Evolutionary conservation across 2,888 invertebrate species (phyloP).

Genomic region (Pollenia amentaria): DNA sequence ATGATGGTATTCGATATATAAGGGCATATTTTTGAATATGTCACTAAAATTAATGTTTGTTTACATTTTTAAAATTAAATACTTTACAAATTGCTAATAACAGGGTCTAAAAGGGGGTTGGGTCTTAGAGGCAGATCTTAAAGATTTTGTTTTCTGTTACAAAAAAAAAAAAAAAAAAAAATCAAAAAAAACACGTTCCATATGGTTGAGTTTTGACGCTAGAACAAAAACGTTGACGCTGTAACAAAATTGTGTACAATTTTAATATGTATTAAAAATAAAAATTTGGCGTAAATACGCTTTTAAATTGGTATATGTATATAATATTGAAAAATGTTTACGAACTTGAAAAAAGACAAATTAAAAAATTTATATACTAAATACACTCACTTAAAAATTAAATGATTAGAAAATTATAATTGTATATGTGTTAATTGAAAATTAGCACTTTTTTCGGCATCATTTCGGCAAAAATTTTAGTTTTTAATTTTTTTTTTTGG

Average conservation of each 20-base stretch:
- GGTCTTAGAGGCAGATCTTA: conserved; percentile 11
- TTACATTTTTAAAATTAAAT: background rate
- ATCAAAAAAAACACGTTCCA: conserved; percentile 54
- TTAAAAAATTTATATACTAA: background rate
- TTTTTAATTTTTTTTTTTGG: conserved; percentile 2
- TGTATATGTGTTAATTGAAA: conserved; percentile 66
- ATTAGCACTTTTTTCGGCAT: conserved; percentile 57
- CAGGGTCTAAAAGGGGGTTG: background rate
- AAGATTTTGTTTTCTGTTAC: conserved; percentile 7
- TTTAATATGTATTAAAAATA: background rate
- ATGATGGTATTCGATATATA: background rate
- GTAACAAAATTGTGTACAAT: conserved; percentile 25
- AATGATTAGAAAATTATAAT: conserved; percentile 27
- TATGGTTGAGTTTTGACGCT: conserved; percentile 54
- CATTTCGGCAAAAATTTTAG: background rate
- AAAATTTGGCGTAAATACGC: background rate
- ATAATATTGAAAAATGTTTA: background rate
- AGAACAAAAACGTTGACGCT: conserved; percentile 1
- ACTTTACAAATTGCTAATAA: background rate
- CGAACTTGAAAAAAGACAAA: background rate
- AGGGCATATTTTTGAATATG: background rate
- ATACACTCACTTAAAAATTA: background rate
- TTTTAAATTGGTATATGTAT: conserved; percentile 8
- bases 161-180: background rate
- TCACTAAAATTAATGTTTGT: conserved; percentile 9